A percentile compares a stretch with the other conserved stretches of the same genome.
Evolutionary conservation across 2,113 vertebrate species (phyloP).

Genomic region (Casuarius casuarius): DNA sequence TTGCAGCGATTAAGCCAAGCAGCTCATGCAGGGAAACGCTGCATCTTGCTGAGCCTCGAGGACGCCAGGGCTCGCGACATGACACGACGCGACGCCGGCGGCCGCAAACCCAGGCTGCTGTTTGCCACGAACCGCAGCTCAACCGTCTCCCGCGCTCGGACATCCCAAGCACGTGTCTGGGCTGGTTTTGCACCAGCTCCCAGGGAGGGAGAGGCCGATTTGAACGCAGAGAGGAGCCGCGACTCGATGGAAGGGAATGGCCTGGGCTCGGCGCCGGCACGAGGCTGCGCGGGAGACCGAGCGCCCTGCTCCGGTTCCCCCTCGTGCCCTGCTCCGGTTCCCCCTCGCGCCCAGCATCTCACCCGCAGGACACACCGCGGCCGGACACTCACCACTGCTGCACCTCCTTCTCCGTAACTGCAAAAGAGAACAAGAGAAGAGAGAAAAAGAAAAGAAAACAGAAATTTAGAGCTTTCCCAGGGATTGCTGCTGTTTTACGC

Average conservation of each 20-base stretch:
- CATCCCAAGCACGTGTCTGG: too few relatives aligned
- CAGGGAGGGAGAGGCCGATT: not conserved
- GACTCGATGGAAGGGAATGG: too few relatives aligned
- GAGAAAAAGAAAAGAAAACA: not conserved
- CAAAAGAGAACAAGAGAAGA: constrained; percentile 72
- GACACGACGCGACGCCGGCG: too few relatives aligned
- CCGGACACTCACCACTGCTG: constrained; percentile 92
- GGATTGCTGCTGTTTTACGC: not conserved
- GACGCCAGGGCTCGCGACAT: not conserved
- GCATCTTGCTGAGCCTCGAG: not conserved
- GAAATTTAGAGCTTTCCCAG: constrained; percentile 2
- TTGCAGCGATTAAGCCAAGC: not conserved
- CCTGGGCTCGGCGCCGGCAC: too few relatives aligned
- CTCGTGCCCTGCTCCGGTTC: not conserved
- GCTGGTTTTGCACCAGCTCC: not conserved
- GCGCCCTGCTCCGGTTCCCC: not conserved
- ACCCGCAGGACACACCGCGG: not conserved
- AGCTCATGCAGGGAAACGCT: too few relatives aligned
- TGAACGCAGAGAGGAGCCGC: too few relatives aligned
- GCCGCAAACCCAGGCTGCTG: not conserved
- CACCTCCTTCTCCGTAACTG: constrained; percentile 96
- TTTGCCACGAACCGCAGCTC: too few relatives aligned
- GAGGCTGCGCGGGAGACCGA: too few relatives aligned
- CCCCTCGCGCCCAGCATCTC: not conserved
- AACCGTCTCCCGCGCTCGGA: too few relatives aligned